Percentiles rank a stretch among this genome's conserved stretches.
Evolutionary conservation across 2,888 invertebrate genomes (phyloP).

Genomic region (Mechanitis mazaeus): DNA sequence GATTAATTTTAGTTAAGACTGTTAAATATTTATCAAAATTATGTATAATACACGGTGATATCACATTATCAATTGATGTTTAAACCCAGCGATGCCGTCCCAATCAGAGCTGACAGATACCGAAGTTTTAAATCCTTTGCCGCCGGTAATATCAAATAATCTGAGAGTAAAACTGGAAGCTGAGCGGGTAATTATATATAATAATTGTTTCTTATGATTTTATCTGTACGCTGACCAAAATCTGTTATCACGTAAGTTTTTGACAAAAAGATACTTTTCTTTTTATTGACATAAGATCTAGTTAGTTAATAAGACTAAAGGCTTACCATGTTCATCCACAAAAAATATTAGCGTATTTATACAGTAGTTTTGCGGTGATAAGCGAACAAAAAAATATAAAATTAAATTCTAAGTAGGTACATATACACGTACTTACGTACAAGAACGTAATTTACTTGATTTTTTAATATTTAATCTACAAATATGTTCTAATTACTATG

Average conservation of each 20-base stretch:
- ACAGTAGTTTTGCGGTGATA: too few relatives aligned
- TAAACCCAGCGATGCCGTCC: constrained; percentile 27
- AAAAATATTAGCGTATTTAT: too few relatives aligned
- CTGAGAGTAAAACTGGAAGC: constrained; percentile 39
- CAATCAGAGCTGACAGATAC: constrained; percentile 21
- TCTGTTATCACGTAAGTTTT: neutral
- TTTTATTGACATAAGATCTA: neutral
- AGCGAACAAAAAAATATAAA: too few relatives aligned
- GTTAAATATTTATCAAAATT: neutral
- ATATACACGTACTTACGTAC: too few relatives aligned
- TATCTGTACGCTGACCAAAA: neutral
- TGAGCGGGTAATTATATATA: constrained; percentile 35
- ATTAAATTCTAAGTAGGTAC: too few relatives aligned
- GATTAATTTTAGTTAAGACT: neutral
- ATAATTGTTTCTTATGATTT: neutral
- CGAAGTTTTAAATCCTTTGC: constrained; percentile 33
- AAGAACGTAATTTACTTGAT: too few relatives aligned
- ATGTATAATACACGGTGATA: neutral
- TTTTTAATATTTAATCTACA: too few relatives aligned
- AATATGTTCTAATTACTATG: too few relatives aligned
- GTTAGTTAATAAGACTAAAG: too few relatives aligned
- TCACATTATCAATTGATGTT: neutral
- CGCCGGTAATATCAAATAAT: constrained; percentile 44
- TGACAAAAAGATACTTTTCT: neutral
- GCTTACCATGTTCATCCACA: too few relatives aligned